Evolutionary conservation across 30 jellyfish, hydroid and myxozoan genomes (phyloP), one percentile per base, ranked within the genome.

Genomic region (Cassiopea xamachana): DNA sequence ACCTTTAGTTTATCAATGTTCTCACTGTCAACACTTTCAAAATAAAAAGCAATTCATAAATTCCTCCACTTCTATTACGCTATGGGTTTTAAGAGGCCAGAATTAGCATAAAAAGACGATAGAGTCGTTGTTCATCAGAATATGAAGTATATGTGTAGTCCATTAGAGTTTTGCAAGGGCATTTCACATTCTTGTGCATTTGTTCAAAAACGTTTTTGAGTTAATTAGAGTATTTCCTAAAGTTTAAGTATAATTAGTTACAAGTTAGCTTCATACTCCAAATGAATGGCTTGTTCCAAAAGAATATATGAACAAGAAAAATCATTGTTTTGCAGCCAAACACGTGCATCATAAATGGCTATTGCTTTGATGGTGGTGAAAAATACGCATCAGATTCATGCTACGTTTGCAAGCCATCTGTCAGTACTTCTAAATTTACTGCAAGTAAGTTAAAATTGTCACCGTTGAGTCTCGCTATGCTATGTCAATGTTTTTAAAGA

Each of bases 331-430:
- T 64, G 6, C 82, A 88, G 95, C 77, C 90, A 7, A 80, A 67
- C 1, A 78, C 87, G 15, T 88, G 95, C 91, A 64, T 4, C 73
- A 88, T 88, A 19, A 88, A 88, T 88, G 95, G 95, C 9, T 69
- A 88, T 48, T 88, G 95, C 62, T 88, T 43, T 19, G 8, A 49
- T 5, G 44, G 68, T 3, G 90, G 90, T 19, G 90, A 88, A 62
- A 67, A 68, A 15, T 62, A 88, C 50, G 60, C 85, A 48, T 48
- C 45, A 5, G 90, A 88, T 61, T 47, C 69, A 12, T 88, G 95
- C 75, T 69, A 10, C 15, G 78, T 76, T 39, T 88, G 95, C 87
- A 59, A 88, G 47, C 90, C 95, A 7, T 77, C 95, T 9, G 48
- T 49, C 44, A 72, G 85, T 47, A 71, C 59, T 14, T 1, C 49